phyloP scores from a whole-genome alignment of 2,888 invertebrate species.

The Strigamia maritima region DNA sequence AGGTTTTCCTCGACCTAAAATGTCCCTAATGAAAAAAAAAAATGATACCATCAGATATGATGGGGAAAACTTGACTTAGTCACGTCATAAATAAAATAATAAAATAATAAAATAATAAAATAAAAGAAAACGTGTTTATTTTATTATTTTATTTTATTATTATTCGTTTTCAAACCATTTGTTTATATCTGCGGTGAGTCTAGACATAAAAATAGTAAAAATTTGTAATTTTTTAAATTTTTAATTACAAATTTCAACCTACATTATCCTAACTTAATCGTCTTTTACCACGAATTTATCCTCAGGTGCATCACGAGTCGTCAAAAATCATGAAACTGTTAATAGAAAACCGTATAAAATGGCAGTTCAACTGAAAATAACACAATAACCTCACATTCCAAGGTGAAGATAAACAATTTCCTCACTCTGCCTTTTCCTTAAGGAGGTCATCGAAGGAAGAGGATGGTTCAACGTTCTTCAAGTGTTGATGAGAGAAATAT shows the following conservation, averaged over 20 bases:
- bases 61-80: not conserved
- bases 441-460: constrained; percentile 32
- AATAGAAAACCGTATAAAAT: not conserved
- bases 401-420: constrained; percentile 34
- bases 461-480: constrained; percentile 15
- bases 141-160: not conserved
- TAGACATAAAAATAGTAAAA: too few species aligned
- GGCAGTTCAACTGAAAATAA: constrained; percentile 17
- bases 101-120: too few species aligned
- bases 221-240: not conserved
- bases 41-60: constrained; percentile 1
- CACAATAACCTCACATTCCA: constrained; percentile 34
- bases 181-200: not conserved
- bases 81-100: too few species aligned
- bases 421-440: constrained; percentile 18
- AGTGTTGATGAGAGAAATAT: constrained; percentile 10
- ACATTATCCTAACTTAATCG: not conserved
- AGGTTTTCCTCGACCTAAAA: constrained; percentile 17
- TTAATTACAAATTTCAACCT: not conserved
- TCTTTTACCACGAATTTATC: not conserved
- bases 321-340: not conserved
- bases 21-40: not conserved
- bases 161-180: too few species aligned
- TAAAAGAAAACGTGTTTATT: too few species aligned
- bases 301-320: not conserved